Evolutionary conservation across 2,797 vertebrate species (phyloP).

Genomic region (Rhinoraja longicauda): DNA sequence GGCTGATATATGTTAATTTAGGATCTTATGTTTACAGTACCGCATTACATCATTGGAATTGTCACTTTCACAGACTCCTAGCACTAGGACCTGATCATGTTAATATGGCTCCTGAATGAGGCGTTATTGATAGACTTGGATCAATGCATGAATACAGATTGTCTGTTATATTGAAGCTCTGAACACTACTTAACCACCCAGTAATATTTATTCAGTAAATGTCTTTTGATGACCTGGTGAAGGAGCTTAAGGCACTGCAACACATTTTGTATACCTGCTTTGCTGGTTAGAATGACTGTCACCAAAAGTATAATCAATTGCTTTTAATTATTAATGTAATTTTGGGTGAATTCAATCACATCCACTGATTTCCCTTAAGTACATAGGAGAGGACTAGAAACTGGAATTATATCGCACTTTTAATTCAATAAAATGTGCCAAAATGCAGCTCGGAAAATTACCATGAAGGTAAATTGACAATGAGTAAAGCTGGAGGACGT

Average conservation of each 20-base stretch:
- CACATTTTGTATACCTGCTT: background rate
- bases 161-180: background rate
- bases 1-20: background rate
- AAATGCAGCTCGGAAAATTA: background rate
- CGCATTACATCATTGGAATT: background rate
- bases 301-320: background rate
- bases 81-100: background rate
- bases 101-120: background rate
- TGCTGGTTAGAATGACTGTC: background rate
- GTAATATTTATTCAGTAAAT: conserved; percentile 12
- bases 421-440: background rate
- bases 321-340: background rate
- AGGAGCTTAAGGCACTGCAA: background rate
- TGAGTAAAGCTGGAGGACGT: background rate
- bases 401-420: background rate
- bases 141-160: conserved; percentile 20
- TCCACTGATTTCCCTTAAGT: background rate
- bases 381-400: background rate
- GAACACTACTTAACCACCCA: background rate
- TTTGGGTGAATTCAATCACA: background rate
- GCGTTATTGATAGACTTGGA: background rate
- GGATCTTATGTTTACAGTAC: background rate
- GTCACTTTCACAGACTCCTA: background rate
- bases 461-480: background rate
- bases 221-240: background rate